phyloP scores from a whole-genome alignment of 2,797 vertebrate species.

The Dermochelys coriacea region DNA sequence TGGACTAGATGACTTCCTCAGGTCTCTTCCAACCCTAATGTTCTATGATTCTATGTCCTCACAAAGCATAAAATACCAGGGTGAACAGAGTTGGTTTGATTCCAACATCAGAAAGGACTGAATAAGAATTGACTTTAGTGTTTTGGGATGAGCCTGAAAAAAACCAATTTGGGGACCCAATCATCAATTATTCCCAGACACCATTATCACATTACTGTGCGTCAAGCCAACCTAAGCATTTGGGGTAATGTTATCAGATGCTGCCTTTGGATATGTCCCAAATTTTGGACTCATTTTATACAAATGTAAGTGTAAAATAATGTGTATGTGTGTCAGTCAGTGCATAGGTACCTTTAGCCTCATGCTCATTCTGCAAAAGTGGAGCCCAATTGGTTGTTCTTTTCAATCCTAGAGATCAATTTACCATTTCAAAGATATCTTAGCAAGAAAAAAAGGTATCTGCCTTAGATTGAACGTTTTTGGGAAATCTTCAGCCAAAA shows the following conservation, averaged over 20 bases:
- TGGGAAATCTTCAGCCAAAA: too few species aligned
- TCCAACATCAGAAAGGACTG: too few species aligned
- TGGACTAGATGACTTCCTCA: too few species aligned
- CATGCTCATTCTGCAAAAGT: not conserved
- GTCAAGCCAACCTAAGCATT: not conserved
- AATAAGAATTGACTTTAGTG: not conserved
- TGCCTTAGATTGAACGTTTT: too few species aligned
- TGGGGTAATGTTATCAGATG: not conserved
- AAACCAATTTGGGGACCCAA: not conserved
- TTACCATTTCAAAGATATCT: not conserved
- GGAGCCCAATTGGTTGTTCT: not conserved
- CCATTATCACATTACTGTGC: not conserved
- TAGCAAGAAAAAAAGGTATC: not conserved
- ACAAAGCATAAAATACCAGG: not conserved
- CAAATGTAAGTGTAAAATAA: not conserved
- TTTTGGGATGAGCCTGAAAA: not conserved
- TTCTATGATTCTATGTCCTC: too few species aligned
- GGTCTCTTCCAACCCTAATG: too few species aligned
- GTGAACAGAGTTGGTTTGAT: not conserved
- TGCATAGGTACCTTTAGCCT: not conserved
- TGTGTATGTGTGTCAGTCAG: too few species aligned
- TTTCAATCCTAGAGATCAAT: not conserved
- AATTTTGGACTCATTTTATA: not conserved
- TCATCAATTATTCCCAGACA: not conserved
- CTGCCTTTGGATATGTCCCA: not conserved